Percentiles rank a stretch among this genome's conserved stretches.
phyloP scores from a whole-genome alignment of 2,113 vertebrate species.

The Raja brachyura region DNA sequence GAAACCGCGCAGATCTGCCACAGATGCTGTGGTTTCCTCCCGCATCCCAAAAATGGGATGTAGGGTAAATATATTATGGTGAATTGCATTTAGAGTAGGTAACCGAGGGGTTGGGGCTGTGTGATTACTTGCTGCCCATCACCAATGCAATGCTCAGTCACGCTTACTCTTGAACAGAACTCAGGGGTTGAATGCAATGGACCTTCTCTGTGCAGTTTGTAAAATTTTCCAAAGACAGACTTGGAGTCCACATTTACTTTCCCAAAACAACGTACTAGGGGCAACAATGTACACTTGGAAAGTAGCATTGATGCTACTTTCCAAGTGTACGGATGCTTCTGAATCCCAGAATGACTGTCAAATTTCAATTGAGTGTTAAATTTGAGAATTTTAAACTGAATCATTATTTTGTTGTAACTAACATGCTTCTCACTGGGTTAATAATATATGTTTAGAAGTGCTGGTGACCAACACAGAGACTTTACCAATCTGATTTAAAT shows the following conservation, averaged over 20 bases:
- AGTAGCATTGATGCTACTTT: too few species aligned
- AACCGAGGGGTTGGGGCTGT: too few species aligned
- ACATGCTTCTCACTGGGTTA: background rate
- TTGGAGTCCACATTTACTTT: background rate
- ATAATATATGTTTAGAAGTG: background rate
- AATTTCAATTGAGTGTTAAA: background rate
- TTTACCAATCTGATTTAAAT: slow-evolving; percentile 32
- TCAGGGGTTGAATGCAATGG: background rate
- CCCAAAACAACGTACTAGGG: background rate
- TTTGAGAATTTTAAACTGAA: background rate
- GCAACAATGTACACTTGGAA: background rate
- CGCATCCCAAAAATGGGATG: too few species aligned
- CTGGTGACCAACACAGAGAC: background rate
- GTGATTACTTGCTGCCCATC: too few species aligned
- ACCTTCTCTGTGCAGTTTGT: background rate
- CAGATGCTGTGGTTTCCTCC: too few species aligned
- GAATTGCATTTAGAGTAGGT: too few species aligned
- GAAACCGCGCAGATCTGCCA: too few species aligned
- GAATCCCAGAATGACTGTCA: too few species aligned
- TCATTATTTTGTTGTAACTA: background rate
- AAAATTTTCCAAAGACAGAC: background rate
- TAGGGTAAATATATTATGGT: too few species aligned
- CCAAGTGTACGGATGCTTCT: too few species aligned
- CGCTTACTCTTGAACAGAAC: background rate
- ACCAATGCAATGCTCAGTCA: background rate